phyloP scores from a whole-genome alignment of 2,797 vertebrate species.

The Hipposideros larvatus region DNA sequence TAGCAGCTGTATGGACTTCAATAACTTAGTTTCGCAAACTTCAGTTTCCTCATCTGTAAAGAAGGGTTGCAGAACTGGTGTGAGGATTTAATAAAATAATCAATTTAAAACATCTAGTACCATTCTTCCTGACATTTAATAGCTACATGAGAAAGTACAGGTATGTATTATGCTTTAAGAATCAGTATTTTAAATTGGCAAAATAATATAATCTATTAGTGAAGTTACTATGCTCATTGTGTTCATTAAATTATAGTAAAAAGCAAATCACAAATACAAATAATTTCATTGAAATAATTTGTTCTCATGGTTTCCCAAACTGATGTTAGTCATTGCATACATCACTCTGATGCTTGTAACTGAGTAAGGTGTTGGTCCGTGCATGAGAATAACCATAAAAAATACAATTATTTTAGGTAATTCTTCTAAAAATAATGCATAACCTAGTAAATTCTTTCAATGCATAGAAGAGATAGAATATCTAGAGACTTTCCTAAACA shows the following conservation, averaged over 20 bases:
- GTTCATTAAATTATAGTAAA: neutral
- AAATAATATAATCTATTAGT: neutral
- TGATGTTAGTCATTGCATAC: neutral
- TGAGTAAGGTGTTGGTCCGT: neutral
- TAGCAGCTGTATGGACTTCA: neutral
- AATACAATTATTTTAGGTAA: neutral
- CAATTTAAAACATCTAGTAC: neutral
- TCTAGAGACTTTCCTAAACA: neutral
- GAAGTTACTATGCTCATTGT: neutral
- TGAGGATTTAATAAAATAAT: neutral
- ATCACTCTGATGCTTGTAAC: neutral
- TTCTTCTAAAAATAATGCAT: slow-evolving; percentile 32
- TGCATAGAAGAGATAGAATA: neutral
- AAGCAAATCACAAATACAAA: slow-evolving; percentile 2
- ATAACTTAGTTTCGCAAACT: neutral
- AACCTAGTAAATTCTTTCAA: neutral
- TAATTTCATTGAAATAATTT: neutral
- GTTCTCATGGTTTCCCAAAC: neutral
- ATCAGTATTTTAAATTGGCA: slow-evolving; percentile 24
- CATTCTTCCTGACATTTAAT: neutral
- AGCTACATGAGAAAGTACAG: neutral
- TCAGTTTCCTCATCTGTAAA: neutral
- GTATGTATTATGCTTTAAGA: neutral
- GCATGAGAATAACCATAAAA: neutral
- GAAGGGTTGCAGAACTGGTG: neutral